Evolutionary conservation across 2,888 invertebrate genomes (phyloP).

Genomic region (Allophyes oxyacanthae): DNA sequence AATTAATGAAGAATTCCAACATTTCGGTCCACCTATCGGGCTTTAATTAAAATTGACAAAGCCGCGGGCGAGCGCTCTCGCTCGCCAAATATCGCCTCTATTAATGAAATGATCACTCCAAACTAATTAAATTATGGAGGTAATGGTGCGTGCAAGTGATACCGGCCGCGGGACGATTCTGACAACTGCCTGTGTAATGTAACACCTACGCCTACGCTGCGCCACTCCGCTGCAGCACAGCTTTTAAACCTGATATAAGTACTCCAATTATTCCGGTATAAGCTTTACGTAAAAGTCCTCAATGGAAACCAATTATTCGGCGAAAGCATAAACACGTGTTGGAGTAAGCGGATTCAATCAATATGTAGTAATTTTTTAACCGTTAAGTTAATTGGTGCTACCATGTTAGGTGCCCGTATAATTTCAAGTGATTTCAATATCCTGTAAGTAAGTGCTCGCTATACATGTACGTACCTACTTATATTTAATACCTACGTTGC

Average conservation of each 20-base stretch:
- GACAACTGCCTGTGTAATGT: conserved; percentile 54
- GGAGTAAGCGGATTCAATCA: conserved; percentile 34
- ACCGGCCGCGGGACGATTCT: conserved; percentile 64
- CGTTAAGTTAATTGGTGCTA: conserved; percentile 39
- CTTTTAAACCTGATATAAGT: conserved; percentile 32
- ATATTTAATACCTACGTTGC: conserved; percentile 34
- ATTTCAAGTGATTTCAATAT: conserved; percentile 50
- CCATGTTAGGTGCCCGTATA: conserved; percentile 43
- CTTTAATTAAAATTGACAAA: conserved; percentile 89
- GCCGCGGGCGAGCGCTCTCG: conserved; percentile 80
- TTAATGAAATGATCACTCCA: conserved; percentile 88
- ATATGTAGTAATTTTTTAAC: conserved; percentile 42
- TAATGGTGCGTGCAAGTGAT: conserved; percentile 88
- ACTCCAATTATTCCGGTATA: conserved; percentile 21
- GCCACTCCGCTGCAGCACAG: conserved; percentile 32
- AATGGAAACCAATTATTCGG: conserved; percentile 34
- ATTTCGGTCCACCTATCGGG: conserved; percentile 87
- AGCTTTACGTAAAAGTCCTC: conserved; percentile 29
- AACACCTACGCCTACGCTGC: conserved; percentile 47
- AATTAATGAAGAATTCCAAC: conserved; percentile 89
- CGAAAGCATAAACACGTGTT: conserved; percentile 44
- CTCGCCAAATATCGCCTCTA: conserved; percentile 87
- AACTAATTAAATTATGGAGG: conserved; percentile 88
- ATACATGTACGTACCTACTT: conserved; percentile 24
- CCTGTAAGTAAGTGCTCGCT: conserved; percentile 33